Conservation (phyloP, 1,140 invertebrate genomes). For the Amphibalanus amphitrite region DNA sequence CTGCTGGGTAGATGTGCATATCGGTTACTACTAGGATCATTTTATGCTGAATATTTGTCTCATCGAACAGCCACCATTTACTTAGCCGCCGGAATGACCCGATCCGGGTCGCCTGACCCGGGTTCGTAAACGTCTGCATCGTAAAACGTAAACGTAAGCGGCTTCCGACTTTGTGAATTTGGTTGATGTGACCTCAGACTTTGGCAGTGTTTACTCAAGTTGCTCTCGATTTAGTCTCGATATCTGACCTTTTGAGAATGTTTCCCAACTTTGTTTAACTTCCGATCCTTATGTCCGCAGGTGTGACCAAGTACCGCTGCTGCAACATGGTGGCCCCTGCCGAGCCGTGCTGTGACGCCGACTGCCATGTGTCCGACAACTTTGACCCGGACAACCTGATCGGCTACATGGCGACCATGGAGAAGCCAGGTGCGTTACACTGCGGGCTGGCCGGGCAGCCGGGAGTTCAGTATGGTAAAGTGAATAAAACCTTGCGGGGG, state of each 20-base stretch:
- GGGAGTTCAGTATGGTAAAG: too few relatives aligned
- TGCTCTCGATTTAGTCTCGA: not conserved
- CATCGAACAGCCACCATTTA: too few relatives aligned
- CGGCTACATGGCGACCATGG: conserved; percentile 59
- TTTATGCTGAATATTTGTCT: too few relatives aligned
- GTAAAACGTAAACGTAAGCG: conserved; percentile 3
- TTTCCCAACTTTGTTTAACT: not conserved
- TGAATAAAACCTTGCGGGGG: too few relatives aligned
- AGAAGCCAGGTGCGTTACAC: conserved; percentile 15
- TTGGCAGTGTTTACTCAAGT: conserved; percentile 4
- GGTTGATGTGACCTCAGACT: not conserved
- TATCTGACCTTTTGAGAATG: not conserved
- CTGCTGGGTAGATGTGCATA: conserved; percentile 6
- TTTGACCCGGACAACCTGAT: conserved; percentile 47
- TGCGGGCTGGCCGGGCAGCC: too few relatives aligned
- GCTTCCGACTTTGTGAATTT: conserved; percentile 1
- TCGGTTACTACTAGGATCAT: too few relatives aligned
- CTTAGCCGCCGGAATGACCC: not conserved
- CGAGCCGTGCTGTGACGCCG: conserved; percentile 60
- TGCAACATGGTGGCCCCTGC: conserved; percentile 47
- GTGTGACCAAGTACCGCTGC: conserved; percentile 34
- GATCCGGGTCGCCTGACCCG: conserved; percentile 5
- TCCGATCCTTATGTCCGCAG: conserved; percentile 7
- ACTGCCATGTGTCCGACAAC: conserved; percentile 60
- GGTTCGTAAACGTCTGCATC: not conserved